Conservation (phyloP, 2,113 vertebrate genomes). For the Nematolebias whitei region DNA sequence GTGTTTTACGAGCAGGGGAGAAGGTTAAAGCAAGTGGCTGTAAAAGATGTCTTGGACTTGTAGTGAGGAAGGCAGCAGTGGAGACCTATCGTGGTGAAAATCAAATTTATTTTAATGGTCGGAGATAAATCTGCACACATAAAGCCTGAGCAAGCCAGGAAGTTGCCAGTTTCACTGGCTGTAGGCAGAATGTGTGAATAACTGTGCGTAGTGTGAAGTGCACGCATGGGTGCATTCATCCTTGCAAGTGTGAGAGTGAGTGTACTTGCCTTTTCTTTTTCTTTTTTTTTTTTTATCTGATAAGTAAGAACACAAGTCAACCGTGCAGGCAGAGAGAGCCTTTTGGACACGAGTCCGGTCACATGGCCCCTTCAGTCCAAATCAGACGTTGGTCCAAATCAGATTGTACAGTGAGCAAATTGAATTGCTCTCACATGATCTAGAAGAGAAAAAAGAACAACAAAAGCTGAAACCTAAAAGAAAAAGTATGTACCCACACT, state of each 20-base stretch:
- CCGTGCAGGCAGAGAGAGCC: constrained; percentile 47
- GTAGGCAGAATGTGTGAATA: constrained; percentile 3
- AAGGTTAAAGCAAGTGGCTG: constrained; percentile 72
- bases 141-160: constrained; percentile 42
- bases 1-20: constrained; percentile 62
- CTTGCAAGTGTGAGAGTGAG: constrained; percentile 8
- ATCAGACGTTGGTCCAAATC: constrained; percentile 71
- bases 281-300: constrained; percentile 32
- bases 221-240: constrained; percentile 3
- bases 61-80: constrained; percentile 47
- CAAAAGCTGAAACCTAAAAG: constrained; percentile 16
- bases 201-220: neutral
- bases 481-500: neutral
- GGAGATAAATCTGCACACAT: constrained; percentile 71
- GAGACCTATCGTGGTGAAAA: constrained; percentile 64
- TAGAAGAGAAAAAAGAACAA: constrained; percentile 35
- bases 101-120: constrained; percentile 77
- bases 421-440: constrained; percentile 59
- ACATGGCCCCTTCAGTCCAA: constrained; percentile 56
- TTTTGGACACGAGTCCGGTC: constrained; percentile 42
- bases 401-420: constrained; percentile 61
- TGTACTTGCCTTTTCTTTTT: constrained; percentile 1
- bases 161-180: constrained; percentile 41
- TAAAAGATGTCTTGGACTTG: constrained; percentile 58
- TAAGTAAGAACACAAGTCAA: constrained; percentile 49